Conservation (phyloP, 2,797 vertebrate species). For the Coregonus suidteri region DNA sequence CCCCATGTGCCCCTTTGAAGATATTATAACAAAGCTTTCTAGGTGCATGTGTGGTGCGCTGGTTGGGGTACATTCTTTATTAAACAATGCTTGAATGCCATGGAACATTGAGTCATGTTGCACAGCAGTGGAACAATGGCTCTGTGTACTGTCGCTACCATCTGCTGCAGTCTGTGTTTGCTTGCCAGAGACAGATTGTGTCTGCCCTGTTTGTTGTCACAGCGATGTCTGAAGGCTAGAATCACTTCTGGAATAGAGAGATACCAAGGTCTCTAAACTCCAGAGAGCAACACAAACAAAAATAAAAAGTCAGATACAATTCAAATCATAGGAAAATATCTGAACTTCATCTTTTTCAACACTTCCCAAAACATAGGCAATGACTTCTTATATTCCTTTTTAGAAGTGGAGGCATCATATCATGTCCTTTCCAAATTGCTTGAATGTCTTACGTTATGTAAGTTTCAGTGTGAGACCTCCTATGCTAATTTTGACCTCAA, state of each 20-base stretch:
- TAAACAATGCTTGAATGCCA: constrained; percentile 1
- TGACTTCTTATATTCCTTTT: not conserved
- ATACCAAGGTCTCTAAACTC: not conserved
- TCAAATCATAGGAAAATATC: not conserved
- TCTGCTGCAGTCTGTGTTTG: constrained; percentile 15
- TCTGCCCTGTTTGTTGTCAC: not conserved
- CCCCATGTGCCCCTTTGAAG: not conserved
- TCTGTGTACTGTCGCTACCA: constrained; percentile 21
- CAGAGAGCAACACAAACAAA: not conserved
- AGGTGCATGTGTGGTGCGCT: not conserved
- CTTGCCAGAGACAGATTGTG: constrained; percentile 1
- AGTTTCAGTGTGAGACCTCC: not conserved
- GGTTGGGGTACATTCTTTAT: not conserved
- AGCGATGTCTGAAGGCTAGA: constrained; percentile 1
- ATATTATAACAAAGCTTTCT: constrained; percentile 6
- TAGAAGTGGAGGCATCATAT: not conserved
- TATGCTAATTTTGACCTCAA: not conserved
- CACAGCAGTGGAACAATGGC: not conserved
- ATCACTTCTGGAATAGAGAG: not conserved
- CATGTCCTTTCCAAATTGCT: too few species aligned
- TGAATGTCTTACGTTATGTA: not conserved
- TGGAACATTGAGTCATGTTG: constrained; percentile 4
- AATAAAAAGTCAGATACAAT: not conserved
- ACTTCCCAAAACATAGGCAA: not conserved
- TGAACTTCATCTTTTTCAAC: not conserved